These are phyloP conservation scores for Melanotaenia duboulayi DNA, from an alignment of 2,113 vertebrate genomes.

Conservation along the genomic window DNA sequence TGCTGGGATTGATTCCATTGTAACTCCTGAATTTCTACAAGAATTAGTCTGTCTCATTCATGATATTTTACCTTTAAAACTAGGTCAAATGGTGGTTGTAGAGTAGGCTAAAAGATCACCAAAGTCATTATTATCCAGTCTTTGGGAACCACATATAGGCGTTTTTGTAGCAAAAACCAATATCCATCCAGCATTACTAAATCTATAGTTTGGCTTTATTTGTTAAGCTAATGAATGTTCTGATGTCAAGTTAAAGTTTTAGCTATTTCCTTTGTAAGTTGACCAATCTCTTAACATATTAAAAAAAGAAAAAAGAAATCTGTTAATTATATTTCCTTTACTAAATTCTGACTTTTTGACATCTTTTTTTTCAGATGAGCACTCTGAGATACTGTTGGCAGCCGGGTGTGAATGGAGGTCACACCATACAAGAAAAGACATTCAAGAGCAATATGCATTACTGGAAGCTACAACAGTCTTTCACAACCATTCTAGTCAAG, in stretches of 20 bases:
- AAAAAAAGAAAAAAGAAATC: not conserved
- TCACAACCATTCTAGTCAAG: not conserved
- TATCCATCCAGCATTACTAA: not conserved
- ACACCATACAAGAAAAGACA: not conserved
- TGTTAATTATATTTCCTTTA: no score
- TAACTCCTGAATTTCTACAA: not conserved
- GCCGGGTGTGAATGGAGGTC: not conserved
- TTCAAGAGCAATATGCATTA: not conserved
- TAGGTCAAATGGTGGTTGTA: no score
- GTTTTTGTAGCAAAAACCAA: not conserved
- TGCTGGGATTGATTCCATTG: no score
- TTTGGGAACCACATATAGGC: no score
- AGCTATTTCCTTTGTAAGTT: not conserved
- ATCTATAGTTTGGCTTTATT: not conserved
- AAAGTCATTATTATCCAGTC: not conserved
- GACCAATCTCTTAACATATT: not conserved
- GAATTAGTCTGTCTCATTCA: not conserved
- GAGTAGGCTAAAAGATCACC: no score
- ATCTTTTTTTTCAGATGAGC: not conserved
- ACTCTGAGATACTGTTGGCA: not conserved
- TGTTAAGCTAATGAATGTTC: no score
- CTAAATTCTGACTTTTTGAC: no score
- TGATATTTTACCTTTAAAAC: no score
- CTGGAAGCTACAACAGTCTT: not conserved
- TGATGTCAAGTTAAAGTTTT: no score